Base-by-base conservation (phyloP, 2,888 invertebrate genomes). In the Griposia aprilina region DNA sequence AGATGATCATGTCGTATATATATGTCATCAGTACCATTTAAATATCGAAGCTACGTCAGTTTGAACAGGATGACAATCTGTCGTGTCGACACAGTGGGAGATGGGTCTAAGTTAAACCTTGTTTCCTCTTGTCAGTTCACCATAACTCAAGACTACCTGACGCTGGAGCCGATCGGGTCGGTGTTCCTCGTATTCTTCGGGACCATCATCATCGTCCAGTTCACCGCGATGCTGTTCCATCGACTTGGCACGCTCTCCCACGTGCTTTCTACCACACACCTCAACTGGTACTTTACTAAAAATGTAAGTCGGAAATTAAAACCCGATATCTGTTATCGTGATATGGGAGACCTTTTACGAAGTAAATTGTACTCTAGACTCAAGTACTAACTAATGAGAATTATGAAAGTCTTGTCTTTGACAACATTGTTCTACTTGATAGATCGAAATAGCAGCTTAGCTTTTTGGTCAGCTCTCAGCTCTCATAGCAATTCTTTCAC, bases 181-280 rank as follows among this genome's bases (percentile, higher is more conserved):
- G 98, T 99, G 26, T 99, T 99, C 94, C 98, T 99, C 81, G 98
- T 99, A 94, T 99, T 99, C 97, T 99, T 99, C 96, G 99, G 99
- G 13, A 97, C 98, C 67, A 99, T 99, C 95, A 97, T 99, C 95
- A 93, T 99, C 30, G 98, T 99, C 83, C 99, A 99, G 97, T 99
- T 99, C 96, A 97, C 98, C 30, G 99, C 99, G 73, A 99, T 99
- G 99, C 95, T 99, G 96, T 98, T 99, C 97, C 99, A 99, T 97
- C 98, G 99, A 66, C 98, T 99, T 91, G 99, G 99, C 83, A 99
- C 99, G 0, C 96, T 99, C 78, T 98, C 99, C 0, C 99, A 99
- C 94, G 98, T 99, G 91, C 97, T 99, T 88, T 98, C 99, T 0
- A 99, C 99, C 0, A 99, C 99, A 0, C 98, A 99, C 83, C 97